A percentile compares a stretch with the other conserved stretches of the same genome.
phyloP scores from a whole-genome alignment of 2,797 vertebrate species.

The Hafferia zeledoni region DNA sequence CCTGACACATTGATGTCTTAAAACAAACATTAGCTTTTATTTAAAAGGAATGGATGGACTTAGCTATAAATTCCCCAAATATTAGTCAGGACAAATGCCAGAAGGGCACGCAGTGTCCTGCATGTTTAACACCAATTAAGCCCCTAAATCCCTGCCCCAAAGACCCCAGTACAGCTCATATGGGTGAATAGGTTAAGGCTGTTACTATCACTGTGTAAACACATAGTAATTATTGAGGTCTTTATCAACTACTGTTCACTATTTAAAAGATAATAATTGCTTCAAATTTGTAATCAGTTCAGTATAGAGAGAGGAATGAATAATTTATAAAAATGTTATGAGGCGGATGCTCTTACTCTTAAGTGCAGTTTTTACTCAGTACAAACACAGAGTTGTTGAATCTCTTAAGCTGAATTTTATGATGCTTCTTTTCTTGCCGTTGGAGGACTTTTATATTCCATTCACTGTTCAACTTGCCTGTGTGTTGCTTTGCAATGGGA shows the following conservation, averaged over 20 bases:
- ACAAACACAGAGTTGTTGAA: not conserved
- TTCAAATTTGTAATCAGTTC: conserved; percentile 14
- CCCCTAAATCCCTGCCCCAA: not conserved
- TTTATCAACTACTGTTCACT: not conserved
- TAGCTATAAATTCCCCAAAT: not conserved
- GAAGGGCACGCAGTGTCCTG: not conserved
- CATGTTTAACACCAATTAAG: not conserved
- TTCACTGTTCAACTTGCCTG: not conserved
- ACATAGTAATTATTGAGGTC: not conserved
- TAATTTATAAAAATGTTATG: not conserved
- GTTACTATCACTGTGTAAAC: not conserved
- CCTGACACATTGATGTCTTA: not conserved
- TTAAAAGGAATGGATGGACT: not conserved
- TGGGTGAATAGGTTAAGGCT: not conserved
- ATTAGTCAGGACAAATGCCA: not conserved
- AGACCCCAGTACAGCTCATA: not conserved
- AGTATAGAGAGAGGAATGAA: not conserved
- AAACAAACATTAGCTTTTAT: not conserved
- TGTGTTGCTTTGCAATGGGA: not conserved
- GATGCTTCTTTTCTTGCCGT: not conserved
- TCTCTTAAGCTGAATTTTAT: not conserved
- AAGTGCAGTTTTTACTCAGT: not conserved
- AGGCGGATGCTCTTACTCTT: not conserved
- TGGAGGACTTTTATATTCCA: not conserved
- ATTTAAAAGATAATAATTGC: conserved; percentile 2